phyloP scores from a whole-genome alignment of 64 coral and sea anemone species.

The Montipora capricornis region DNA sequence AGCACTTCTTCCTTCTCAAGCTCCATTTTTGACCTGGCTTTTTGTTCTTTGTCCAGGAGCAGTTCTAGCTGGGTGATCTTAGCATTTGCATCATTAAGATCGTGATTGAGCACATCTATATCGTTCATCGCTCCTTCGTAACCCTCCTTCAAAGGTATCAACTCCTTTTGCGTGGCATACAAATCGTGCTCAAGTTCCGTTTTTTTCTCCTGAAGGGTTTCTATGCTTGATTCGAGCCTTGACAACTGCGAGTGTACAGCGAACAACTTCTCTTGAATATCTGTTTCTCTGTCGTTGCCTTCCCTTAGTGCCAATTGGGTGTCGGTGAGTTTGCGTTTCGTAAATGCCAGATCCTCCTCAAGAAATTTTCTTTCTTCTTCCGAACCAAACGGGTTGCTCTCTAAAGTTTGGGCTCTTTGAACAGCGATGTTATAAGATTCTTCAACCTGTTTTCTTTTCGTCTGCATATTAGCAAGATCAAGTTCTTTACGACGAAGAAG shows the following conservation, averaged over 20 bases:
- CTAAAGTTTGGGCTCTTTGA: constrained; percentile 58
- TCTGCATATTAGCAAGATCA: constrained; percentile 53
- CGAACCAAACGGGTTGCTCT: constrained; percentile 54
- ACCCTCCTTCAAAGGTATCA: constrained; percentile 83
- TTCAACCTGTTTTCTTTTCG: constrained; percentile 70
- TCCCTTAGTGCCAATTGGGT: constrained; percentile 68
- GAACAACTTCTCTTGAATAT: constrained; percentile 76
- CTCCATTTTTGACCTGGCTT: constrained; percentile 79
- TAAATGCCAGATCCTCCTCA: constrained; percentile 81
- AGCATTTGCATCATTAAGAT: constrained; percentile 73
- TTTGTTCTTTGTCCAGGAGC: constrained; percentile 78
- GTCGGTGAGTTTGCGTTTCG: constrained; percentile 79
- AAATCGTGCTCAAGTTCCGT: constrained; percentile 92
- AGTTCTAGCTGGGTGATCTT: constrained; percentile 81
- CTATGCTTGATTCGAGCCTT: constrained; percentile 85
- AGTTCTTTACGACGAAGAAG: constrained; percentile 74
- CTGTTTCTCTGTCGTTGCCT: constrained; percentile 80
- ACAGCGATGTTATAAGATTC: constrained; percentile 47
- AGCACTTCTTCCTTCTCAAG: constrained; percentile 77
- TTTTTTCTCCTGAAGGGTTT: constrained; percentile 91
- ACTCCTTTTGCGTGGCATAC: constrained; percentile 81
- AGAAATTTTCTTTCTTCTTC: constrained; percentile 57
- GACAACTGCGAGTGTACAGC: constrained; percentile 80
- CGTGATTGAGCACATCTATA: constrained; percentile 65
- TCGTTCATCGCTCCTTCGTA: constrained; percentile 82